Base-by-base conservation (phyloP, 1,140 invertebrate genomes). In the Potamilus streckersoni region DNA sequence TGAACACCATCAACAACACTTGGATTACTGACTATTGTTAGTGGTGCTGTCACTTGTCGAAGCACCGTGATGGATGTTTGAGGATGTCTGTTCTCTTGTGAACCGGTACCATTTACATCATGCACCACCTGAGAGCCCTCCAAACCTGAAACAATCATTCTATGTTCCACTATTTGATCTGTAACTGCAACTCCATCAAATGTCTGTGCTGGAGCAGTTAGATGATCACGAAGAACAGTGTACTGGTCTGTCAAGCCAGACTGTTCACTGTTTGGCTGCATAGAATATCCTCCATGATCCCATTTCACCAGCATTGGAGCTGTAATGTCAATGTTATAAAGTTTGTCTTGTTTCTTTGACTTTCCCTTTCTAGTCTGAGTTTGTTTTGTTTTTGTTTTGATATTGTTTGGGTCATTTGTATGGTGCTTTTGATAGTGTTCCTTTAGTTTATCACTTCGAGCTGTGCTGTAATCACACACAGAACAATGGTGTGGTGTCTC, bases 351-450 rank as follows among this genome's bases (percentile, higher is more conserved):
- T 49, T 49, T 49, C 38, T 49, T 49, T 49, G 38, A 11, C 38
- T 49, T 49, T 49, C 38, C 38, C 38, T 11, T 49, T 49, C 38
- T 49, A 8, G 38, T 49, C 38, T 49, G 38, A 49, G 38, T 49
- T 49, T 49, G 38, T 49, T 49, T 49, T 49, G 38, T 49, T 49
- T 49, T 49, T 8, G 38, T 20, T 17, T 62, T 19, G 27, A 69
- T 66, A 69, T 69, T 27, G 56, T 20, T 38, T 16, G 90, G 90
- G 80, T 92, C 91, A 69, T 89, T 89, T 16, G 91, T 76, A 70
- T 94, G 93, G 86, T 94, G 93, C 79, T 93, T 92, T 23, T 90
- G 87, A 71, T 92, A 90, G 83, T 94, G 93, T 81, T 94, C 93
- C 81, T 94, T 94, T 13, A 94, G 84, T 85, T 94, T 94, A 86